These are phyloP conservation scores for Leptogaster cylindrica DNA, from an alignment of 2,888 invertebrate genomes.

Conservation along the genomic window DNA sequence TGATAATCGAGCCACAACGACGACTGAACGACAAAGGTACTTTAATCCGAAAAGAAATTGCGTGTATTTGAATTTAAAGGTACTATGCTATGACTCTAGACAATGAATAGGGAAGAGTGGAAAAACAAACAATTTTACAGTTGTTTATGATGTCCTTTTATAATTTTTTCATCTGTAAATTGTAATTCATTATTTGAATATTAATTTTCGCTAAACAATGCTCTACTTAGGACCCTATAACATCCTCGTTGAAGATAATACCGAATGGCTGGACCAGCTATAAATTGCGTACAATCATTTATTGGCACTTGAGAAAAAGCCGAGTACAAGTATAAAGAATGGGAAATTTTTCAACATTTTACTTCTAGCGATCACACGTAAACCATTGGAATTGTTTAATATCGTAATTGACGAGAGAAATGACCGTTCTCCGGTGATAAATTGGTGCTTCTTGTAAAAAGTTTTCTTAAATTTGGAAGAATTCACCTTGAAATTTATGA, in stretches of 20 bases:
- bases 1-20: slow-evolving; percentile 49
- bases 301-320: slow-evolving; percentile 29
- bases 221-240: slow-evolving; percentile 30
- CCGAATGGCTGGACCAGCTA: slow-evolving; percentile 20
- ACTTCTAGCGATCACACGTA: slow-evolving; percentile 8
- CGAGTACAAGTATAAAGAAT: slow-evolving; percentile 6
- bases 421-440: slow-evolving; percentile 16
- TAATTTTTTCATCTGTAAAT: slow-evolving; percentile 29
- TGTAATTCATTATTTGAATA: slow-evolving; percentile 27
- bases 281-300: slow-evolving; percentile 14
- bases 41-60: slow-evolving; percentile 28
- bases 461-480: background rate
- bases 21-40: slow-evolving; percentile 49
- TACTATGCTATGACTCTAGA: slow-evolving; percentile 46
- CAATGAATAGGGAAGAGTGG: slow-evolving; percentile 13
- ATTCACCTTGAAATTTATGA: no score
- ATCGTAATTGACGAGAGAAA: slow-evolving; percentile 1
- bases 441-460: slow-evolving; percentile 13
- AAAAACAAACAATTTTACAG: no score
- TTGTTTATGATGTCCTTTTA: slow-evolving; percentile 33
- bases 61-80: slow-evolving; percentile 44
- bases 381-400: slow-evolving; percentile 17
- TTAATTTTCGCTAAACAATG: slow-evolving; percentile 37
- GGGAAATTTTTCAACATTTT: slow-evolving; percentile 6
- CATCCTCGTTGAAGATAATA: slow-evolving; percentile 23